Conservation (phyloP, 2,797 vertebrate genomes). For the Pipistrellus pygmaeus region DNA sequence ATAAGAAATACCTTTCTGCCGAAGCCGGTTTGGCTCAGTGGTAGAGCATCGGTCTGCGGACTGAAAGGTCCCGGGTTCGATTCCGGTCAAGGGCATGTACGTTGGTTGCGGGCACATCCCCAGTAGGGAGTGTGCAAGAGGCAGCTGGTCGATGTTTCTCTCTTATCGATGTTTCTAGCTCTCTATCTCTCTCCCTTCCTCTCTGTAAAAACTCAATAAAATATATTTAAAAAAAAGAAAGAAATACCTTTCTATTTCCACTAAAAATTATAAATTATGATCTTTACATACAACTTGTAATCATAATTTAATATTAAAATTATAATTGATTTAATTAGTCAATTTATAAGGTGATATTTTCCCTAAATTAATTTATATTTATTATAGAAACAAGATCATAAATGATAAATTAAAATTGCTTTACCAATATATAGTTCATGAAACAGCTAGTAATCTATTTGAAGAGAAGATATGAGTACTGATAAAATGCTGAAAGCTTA, state of each 20-base stretch:
- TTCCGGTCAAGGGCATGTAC: too few species aligned
- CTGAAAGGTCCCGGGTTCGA: too few species aligned
- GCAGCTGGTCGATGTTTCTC: too few species aligned
- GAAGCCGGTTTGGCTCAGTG: too few species aligned
- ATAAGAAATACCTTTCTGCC: conserved; percentile 47
- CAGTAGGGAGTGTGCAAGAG: too few species aligned
- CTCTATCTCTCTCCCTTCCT: too few species aligned
- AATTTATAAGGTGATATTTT: conserved; percentile 68
- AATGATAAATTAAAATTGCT: conserved; percentile 42
- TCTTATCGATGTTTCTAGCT: too few species aligned
- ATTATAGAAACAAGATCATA: conserved; percentile 49
- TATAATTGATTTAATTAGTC: conserved; percentile 70
- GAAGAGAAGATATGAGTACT: conserved; percentile 46
- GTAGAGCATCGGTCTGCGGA: too few species aligned
- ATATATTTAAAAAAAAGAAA: too few species aligned
- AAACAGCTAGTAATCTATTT: conserved; percentile 53
- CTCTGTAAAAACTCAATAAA: too few species aligned
- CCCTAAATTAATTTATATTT: conserved; percentile 78
- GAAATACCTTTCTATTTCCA: conserved; percentile 56
- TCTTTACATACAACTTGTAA: conserved; percentile 57
- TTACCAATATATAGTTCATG: conserved; percentile 25
- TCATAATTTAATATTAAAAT: conserved; percentile 77
- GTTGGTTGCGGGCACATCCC: too few species aligned
- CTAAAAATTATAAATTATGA: conserved; percentile 72
- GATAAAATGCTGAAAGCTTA: background rate